phyloP scores from a whole-genome alignment of 2,113 vertebrate genomes.

The Anser brachyrhynchus region DNA sequence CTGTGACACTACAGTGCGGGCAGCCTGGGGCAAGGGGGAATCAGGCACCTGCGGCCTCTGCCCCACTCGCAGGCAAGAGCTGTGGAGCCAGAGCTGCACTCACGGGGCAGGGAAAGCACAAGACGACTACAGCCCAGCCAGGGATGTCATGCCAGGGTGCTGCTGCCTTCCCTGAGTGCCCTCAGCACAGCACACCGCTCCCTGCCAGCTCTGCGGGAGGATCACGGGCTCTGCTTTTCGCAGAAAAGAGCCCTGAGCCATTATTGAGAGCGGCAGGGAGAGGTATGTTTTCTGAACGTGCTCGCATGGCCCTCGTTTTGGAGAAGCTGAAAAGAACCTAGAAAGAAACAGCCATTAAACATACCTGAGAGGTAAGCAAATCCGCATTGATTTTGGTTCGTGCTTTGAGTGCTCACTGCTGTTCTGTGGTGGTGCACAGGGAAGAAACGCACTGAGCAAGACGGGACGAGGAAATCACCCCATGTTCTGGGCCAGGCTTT shows the following conservation, averaged over 20 bases:
- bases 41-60: neutral
- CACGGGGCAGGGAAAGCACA: neutral
- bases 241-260: neutral
- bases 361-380: neutral
- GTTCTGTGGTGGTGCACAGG: rapidly evolving
- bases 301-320: neutral
- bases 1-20: neutral
- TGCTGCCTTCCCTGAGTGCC: neutral
- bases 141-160: neutral
- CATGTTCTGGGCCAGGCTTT: neutral
- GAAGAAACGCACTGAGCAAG: rapidly evolving
- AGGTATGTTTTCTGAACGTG: rapidly evolving
- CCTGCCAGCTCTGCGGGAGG: neutral
- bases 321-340: too few relatives aligned
- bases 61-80: neutral
- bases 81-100: rapidly evolving
- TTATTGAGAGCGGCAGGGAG: neutral
- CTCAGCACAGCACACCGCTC: rapidly evolving
- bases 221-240: neutral
- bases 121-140: neutral
- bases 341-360: neutral
- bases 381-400: neutral
- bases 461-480: neutral
- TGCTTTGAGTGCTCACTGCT: neutral
- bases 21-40: neutral